Percentiles rank a stretch among this genome's conserved stretches.
Evolutionary conservation across 2,113 vertebrate genomes (phyloP).

Genomic region (Saccopteryx leptura): DNA sequence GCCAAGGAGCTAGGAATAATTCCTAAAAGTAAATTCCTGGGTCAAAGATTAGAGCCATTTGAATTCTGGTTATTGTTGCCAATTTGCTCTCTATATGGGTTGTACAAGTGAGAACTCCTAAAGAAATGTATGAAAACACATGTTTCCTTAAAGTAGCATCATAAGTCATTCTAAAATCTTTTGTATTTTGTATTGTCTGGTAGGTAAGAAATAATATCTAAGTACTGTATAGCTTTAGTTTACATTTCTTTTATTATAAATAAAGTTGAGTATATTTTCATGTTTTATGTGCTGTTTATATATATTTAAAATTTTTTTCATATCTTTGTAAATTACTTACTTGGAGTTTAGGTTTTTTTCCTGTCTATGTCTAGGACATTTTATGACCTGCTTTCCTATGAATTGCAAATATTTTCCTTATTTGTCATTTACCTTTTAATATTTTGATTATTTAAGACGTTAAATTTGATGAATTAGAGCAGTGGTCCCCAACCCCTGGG

Average conservation of each 20-base stretch:
- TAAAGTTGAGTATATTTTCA: too few relatives aligned
- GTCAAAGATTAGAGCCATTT: slow-evolving; percentile 13
- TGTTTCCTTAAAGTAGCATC: background rate
- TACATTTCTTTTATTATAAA: background rate
- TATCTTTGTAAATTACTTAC: background rate
- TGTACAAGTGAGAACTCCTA: background rate
- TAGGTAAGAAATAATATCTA: background rate
- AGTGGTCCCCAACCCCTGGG: too few relatives aligned
- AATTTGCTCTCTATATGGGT: background rate
- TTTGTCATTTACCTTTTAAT: background rate
- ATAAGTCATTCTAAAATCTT: background rate
- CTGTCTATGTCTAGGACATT: background rate
- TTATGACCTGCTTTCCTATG: background rate
- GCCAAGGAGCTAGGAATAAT: too few relatives aligned
- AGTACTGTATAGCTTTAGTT: background rate
- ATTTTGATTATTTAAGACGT: background rate
- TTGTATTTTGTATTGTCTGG: background rate
- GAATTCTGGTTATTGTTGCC: slow-evolving; percentile 27
- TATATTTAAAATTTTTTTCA: background rate
- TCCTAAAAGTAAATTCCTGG: background rate
- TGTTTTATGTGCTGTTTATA: background rate
- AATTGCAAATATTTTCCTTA: background rate
- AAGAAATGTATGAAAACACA: background rate
- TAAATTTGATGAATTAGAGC: background rate
- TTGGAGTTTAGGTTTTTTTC: background rate